Evolutionary conservation across 1,140 invertebrate genomes (phyloP), one percentile per base, ranked within the genome.

Genomic region (Teleopsis dalmanni): DNA sequence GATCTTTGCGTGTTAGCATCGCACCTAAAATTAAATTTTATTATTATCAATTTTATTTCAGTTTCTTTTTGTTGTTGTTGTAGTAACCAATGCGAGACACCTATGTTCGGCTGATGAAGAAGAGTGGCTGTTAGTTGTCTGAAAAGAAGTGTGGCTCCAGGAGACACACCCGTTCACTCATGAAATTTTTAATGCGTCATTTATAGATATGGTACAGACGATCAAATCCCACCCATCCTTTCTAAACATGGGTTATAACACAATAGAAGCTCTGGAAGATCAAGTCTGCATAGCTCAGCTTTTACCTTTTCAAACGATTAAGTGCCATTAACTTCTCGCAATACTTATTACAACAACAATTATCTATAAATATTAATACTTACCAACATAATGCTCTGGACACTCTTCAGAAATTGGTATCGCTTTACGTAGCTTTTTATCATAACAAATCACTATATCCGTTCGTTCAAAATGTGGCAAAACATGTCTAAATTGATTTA

Each of bases 381-480:
- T 44, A 53, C 52, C 65, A 10, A 26, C 62, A 41, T 69, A 69
- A 29, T 69, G 58, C 52, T 51, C 57, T 1, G 63, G 55, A 43
- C 59, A 58, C 3, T 14, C 8, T 11, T 3, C 3, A 2, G 36
- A 14, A 7, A 60, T 9, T 1, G 54, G 42, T 11, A 69, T 0
- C 0, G 54, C 37, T 11, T 55, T 48, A 3, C 38, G 50, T 11
- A 60, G 52, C 1, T 48, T 44, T 6, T 45, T 60, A 48, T 71
- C 57, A 41, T 60, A 71, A 56, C 58, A 62, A 4, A 65, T 33
- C 18, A 69, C 46, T 14, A 68, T 51, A 73, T 76, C 76, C 47
- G 68, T 59, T 55, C 62, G 65, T 19, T 64, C 44, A 54, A 73
- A 80, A 46, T 83, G 77, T 3, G 81, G 81, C 53, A 82, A 58